Conservation (phyloP, 2,113 vertebrate genomes). For the Rhizomys pruinosus region DNA sequence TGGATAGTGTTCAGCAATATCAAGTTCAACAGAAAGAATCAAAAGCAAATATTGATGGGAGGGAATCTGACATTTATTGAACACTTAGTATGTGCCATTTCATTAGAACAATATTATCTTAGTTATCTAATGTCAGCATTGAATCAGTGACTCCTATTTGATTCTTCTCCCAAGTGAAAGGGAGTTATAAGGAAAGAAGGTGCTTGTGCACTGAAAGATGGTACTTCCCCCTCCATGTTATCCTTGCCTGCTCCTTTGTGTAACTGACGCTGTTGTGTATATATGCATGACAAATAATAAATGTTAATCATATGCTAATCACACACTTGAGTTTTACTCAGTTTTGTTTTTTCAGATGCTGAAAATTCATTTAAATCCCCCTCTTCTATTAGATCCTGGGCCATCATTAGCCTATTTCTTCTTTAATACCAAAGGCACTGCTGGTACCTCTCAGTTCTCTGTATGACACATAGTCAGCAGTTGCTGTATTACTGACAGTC, state of each 20-base stretch:
- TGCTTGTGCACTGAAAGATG: neutral
- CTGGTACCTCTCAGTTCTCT: neutral
- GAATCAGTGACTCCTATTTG: neutral
- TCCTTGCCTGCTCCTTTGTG: conserved; percentile 20
- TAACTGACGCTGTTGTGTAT: conserved; percentile 1
- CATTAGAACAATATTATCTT: conserved; percentile 59
- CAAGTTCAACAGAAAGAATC: conserved; percentile 51
- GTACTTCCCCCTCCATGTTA: neutral
- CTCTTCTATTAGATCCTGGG: conserved; percentile 5
- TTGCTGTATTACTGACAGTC: neutral
- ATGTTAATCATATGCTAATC: neutral
- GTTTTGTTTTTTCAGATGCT: conserved; percentile 13
- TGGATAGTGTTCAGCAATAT: conserved; percentile 46
- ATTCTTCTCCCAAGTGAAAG: neutral
- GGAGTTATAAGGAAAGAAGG: neutral
- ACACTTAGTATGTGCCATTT: conserved; percentile 46
- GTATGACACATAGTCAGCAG: neutral
- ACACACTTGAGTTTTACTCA: conserved; percentile 9
- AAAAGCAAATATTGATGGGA: conserved; percentile 37
- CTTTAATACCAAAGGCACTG: neutral
- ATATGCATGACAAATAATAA: conserved; percentile 1
- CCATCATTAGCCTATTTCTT: conserved; percentile 1
- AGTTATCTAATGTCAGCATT: conserved; percentile 11
- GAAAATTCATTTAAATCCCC: neutral
- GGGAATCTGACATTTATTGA: conserved; percentile 43